Conservation (phyloP, 2,797 vertebrate genomes). For the Sparidentex hasta region DNA sequence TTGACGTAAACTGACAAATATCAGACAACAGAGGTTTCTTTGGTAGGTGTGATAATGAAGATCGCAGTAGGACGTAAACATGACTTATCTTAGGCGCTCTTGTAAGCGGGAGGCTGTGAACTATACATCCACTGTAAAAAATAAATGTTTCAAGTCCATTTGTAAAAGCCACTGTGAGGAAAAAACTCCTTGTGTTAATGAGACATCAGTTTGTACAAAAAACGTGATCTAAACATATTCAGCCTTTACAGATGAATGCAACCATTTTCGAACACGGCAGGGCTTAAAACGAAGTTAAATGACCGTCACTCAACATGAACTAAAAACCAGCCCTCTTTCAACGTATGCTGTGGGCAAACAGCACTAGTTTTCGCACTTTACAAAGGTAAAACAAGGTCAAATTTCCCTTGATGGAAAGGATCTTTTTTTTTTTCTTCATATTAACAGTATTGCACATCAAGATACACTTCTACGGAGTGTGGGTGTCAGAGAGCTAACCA, state of each 20-base stretch:
- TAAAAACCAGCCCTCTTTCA: constrained; percentile 43
- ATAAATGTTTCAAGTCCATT: constrained; percentile 50
- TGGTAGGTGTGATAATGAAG: constrained; percentile 73
- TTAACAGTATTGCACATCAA: constrained; percentile 76
- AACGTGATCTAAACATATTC: constrained; percentile 51
- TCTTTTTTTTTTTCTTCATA: constrained; percentile 48
- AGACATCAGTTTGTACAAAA: constrained; percentile 58
- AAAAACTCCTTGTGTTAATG: constrained; percentile 29
- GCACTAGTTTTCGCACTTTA: constrained; percentile 55
- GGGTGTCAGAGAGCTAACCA: constrained; percentile 54
- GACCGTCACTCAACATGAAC: constrained; percentile 41
- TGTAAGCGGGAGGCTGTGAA: constrained; percentile 44
- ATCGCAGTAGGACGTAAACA: constrained; percentile 66
- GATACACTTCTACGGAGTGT: constrained; percentile 52
- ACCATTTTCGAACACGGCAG: constrained; percentile 41
- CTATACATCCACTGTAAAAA: constrained; percentile 51
- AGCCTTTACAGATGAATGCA: constrained; percentile 51
- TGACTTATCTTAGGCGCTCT: constrained; percentile 56
- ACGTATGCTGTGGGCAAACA: constrained; percentile 40
- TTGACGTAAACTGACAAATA: constrained; percentile 49
- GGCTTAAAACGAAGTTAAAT: constrained; percentile 39
- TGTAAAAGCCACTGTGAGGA: constrained; percentile 57
- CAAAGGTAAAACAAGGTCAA: constrained; percentile 58
- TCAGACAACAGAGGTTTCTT: constrained; percentile 78
- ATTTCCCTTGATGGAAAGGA: constrained; percentile 44